Conservation (phyloP, 1,140 invertebrate species). For the Maconellicoccus hirsutus region DNA sequence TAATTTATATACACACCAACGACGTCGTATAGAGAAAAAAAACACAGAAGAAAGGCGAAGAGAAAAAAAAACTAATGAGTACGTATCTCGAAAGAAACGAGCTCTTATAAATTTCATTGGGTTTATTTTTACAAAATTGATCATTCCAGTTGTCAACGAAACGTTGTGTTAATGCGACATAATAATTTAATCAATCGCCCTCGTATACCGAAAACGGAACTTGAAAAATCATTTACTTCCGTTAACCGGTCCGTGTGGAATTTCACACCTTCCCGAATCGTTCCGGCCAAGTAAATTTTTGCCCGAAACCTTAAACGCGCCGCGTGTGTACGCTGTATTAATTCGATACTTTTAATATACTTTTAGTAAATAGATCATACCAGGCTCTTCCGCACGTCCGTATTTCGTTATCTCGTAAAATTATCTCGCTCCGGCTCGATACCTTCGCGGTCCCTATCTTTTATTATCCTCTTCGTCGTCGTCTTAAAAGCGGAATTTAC, state of each 20-base stretch:
- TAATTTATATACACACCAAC: background rate
- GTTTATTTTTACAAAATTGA: too few species aligned
- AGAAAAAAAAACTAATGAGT: too few species aligned
- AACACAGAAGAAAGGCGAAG: too few species aligned
- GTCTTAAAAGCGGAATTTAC: background rate
- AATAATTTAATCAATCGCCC: too few species aligned
- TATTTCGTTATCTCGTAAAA: background rate
- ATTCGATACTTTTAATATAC: slow-evolving; percentile 9
- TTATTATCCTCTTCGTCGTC: background rate
- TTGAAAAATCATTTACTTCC: background rate
- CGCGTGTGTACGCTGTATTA: background rate
- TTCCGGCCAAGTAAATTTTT: background rate
- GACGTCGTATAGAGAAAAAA: too few species aligned
- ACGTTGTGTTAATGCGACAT: too few species aligned
- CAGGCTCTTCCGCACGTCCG: too few species aligned
- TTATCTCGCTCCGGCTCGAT: background rate
- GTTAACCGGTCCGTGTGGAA: background rate
- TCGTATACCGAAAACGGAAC: too few species aligned
- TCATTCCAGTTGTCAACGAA: too few species aligned
- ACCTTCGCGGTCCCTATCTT: background rate
- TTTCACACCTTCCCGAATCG: background rate
- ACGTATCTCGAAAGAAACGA: too few species aligned
- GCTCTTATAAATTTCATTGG: too few species aligned
- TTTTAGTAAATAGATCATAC: background rate
- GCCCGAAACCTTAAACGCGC: too few species aligned